Evolutionary conservation across 2,797 vertebrate genomes (phyloP).

Genomic region (Luscinia luscinia): DNA sequence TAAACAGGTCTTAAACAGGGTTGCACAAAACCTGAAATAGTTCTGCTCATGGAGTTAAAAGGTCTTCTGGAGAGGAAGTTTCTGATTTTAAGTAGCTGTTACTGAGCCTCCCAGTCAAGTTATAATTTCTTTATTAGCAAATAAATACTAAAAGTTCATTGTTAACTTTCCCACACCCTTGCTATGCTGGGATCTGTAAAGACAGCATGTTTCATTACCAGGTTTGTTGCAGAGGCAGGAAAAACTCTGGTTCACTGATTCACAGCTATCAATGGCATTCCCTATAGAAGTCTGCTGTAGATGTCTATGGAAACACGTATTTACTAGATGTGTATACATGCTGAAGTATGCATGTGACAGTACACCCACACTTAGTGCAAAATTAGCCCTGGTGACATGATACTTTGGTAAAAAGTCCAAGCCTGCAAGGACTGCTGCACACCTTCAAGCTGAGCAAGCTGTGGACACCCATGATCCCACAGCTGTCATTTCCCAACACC

Average conservation of each 20-base stretch:
- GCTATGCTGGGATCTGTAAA: neutral
- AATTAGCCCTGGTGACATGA: neutral
- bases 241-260: neutral
- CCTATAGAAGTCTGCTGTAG: neutral
- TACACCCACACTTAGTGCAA: neutral
- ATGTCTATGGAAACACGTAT: neutral
- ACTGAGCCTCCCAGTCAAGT: neutral
- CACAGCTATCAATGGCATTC: neutral
- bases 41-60: neutral
- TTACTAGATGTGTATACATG: neutral
- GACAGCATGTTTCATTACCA: neutral
- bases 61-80: neutral
- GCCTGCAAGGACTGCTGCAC: neutral
- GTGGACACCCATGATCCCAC: neutral
- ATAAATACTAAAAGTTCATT: neutral
- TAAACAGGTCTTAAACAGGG: neutral
- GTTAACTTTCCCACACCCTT: neutral
- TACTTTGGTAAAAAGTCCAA: neutral
- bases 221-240: neutral
- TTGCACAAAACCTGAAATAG: neutral
- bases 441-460: neutral
- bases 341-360: neutral
- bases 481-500: neutral
- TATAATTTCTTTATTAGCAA: neutral
- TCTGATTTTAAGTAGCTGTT: neutral